Evolutionary conservation across 2,113 vertebrate species (phyloP).

Genomic region (Morone chrysops): DNA sequence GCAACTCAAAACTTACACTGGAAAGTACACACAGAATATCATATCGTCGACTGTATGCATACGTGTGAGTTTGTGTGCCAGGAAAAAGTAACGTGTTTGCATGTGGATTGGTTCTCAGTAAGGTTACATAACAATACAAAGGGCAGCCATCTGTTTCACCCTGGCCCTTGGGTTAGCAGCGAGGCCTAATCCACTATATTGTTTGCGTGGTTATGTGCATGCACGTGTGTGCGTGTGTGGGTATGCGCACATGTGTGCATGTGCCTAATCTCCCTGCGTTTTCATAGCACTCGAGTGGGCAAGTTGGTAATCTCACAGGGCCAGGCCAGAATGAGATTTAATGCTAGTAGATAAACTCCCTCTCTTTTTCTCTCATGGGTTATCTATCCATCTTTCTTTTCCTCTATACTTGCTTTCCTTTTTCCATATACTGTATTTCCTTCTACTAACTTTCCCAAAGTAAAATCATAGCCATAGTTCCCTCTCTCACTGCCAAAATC

Average conservation of each 20-base stretch:
- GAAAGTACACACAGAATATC: background rate
- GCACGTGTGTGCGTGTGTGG: conserved; percentile 9
- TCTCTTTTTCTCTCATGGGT: conserved; percentile 46
- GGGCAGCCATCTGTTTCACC: conserved; percentile 77
- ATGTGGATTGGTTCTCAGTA: conserved; percentile 53
- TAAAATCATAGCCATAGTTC: background rate
- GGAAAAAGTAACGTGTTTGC: conserved; percentile 15
- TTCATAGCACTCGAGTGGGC: conserved; percentile 68
- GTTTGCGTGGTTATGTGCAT: conserved; percentile 54
- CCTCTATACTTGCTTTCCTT: background rate
- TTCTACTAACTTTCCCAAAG: background rate
- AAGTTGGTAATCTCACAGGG: conserved; percentile 70
- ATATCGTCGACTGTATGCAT: background rate
- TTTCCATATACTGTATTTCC: background rate
- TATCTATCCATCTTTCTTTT: conserved; percentile 31
- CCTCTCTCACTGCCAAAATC: background rate
- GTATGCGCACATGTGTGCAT: conserved; percentile 16
- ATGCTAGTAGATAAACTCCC: conserved; percentile 62
- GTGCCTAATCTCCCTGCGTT: conserved; percentile 70
- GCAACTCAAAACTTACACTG: background rate
- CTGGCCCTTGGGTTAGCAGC: conserved; percentile 57
- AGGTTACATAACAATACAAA: conserved; percentile 73
- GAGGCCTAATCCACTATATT: conserved; percentile 68
- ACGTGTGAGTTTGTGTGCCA: background rate
- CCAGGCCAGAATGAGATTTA: conserved; percentile 70